Base-by-base conservation (phyloP, 2,113 vertebrate genomes). In the Lanius collurio region DNA sequence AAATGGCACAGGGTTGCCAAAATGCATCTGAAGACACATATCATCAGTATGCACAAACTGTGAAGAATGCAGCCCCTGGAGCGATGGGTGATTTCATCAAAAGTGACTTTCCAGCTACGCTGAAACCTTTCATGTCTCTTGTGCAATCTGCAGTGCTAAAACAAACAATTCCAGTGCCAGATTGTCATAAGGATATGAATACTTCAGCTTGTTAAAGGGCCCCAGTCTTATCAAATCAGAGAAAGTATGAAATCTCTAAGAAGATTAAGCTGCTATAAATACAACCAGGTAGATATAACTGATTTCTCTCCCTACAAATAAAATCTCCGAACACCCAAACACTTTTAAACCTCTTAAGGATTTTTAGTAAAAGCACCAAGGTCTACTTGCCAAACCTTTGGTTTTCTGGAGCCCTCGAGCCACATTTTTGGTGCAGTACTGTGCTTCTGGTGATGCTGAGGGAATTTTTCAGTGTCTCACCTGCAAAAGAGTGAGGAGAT, bases 61-160 rank as follows among this genome's bases (percentile, higher is more conserved):
- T 68, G 83, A 96, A 90, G 91, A 85, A 94, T 89, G 94, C 56
- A 85, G 63, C 76, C 82, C 91, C 80, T 92, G 90, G 86, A 89
- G 92, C 85, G 35, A 83, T 75, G 88, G 83, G 60, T 95, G 94
- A 97, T 97, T 97, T 95, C 94, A 97, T 95, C 89, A 96, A 91
- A 96, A 69, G 69, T 91, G 94, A 97, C 97, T 97, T 97, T 96
- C 97, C 96, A 98, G 96, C 87, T 94, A 90, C 46, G 42, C 95
- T 75, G 92, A 92, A 95, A 83, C 89, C 89, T 96, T 97, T 97
- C 92, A 96, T 93, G 93, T 97, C 85, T 91, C 89, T 93, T 97
- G 95, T 96, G 94, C 96, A 98, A 97, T 97, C 89, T 93, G 80
- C 87, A 94, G 64, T 71, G 93, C 94, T 96, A 95, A 97, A 96